phyloP scores from a whole-genome alignment of 2,113 vertebrate species.

The Naja naja region DNA sequence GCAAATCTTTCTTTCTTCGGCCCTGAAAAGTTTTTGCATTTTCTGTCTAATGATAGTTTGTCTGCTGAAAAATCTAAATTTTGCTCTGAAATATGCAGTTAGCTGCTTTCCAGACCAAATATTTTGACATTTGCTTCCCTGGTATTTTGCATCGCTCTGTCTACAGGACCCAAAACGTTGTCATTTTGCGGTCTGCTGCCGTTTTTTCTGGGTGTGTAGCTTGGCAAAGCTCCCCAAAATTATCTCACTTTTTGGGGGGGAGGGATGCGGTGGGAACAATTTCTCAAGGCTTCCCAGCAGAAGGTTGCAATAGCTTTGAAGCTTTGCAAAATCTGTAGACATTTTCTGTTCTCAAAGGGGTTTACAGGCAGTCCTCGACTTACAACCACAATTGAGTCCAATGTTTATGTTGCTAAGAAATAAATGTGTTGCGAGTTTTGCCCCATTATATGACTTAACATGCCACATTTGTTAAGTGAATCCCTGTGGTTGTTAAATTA shows the following conservation, averaged over 20 bases:
- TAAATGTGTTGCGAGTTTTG: too few species aligned
- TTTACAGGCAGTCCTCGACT: too few species aligned
- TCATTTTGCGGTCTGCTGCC: not conserved
- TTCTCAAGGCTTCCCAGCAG: not conserved
- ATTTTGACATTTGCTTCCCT: not conserved
- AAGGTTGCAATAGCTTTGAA: not conserved
- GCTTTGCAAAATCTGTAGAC: not conserved
- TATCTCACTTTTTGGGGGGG: not conserved
- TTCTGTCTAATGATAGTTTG: not conserved
- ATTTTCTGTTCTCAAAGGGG: not conserved
- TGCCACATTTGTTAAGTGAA: too few species aligned
- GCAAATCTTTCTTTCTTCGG: not conserved
- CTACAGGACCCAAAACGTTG: not conserved
- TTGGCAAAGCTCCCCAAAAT: not conserved
- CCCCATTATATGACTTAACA: too few species aligned
- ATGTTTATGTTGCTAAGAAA: too few species aligned
- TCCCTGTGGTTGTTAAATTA: too few species aligned
- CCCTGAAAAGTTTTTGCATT: not conserved
- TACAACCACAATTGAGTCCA: too few species aligned
- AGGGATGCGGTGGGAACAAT: not conserved
- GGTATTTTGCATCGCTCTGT: not conserved
- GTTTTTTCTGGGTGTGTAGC: not conserved
- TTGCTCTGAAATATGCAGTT: not conserved
- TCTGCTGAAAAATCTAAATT: not conserved
- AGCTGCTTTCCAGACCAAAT: constrained; percentile 4